Conservation (phyloP, 2,797 vertebrate genomes). For the Poecilia velifera region DNA sequence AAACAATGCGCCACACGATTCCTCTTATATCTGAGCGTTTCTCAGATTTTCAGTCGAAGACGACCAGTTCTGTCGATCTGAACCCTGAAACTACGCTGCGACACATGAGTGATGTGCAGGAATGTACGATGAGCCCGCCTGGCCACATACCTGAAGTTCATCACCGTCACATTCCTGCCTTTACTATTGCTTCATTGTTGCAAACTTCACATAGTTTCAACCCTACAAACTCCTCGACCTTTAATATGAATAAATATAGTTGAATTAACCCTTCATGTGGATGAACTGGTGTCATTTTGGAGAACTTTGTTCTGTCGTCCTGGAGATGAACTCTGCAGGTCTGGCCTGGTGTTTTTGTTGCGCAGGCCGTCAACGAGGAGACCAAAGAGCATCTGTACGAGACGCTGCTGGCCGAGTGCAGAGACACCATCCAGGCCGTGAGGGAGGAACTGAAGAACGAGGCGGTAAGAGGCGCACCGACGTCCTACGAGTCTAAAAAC, state of each 20-base stretch:
- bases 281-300: neutral
- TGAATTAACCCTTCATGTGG: neutral
- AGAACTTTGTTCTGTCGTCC: neutral
- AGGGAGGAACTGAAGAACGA: constrained; percentile 93
- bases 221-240: neutral
- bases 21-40: neutral
- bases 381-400: constrained; percentile 97
- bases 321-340: neutral
- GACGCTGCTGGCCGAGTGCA: constrained; percentile 93
- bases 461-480: constrained; percentile 79
- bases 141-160: constrained; percentile 53
- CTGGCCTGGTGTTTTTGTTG: neutral
- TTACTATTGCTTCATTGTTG: constrained; percentile 28
- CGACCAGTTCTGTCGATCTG: constrained; percentile 49
- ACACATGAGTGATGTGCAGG: constrained; percentile 41
- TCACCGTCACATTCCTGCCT: constrained; percentile 32
- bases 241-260: neutral
- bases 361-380: constrained; percentile 92
- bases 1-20: neutral
- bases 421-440: constrained; percentile 97
- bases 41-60: constrained; percentile 14
- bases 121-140: constrained; percentile 60
- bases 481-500: neutral
- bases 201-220: neutral
- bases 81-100: constrained; percentile 40